Percentiles rank a stretch among this genome's conserved stretches.
Evolutionary conservation across 2,888 invertebrate genomes (phyloP).

Genomic region (Timandra comae): DNA sequence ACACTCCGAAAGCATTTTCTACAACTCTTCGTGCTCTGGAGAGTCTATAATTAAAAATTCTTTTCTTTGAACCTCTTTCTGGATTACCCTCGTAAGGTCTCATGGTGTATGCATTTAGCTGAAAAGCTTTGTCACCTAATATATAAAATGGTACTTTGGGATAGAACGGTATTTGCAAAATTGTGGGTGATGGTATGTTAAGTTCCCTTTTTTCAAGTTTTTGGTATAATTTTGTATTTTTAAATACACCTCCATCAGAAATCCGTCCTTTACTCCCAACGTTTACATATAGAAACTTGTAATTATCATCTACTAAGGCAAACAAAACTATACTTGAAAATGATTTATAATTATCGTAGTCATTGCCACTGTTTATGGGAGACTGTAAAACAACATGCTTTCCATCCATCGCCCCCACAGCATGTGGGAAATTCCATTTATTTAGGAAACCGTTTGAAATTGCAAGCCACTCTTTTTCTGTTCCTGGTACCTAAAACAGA

Average conservation of each 20-base stretch:
- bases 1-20: slow-evolving; percentile 14
- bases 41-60: slow-evolving; percentile 7
- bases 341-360: slow-evolving; percentile 34
- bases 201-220: slow-evolving; percentile 20
- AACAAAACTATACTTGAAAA: slow-evolving; percentile 34
- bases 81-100: slow-evolving; percentile 10
- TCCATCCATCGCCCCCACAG: slow-evolving; percentile 35
- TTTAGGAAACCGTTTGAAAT: slow-evolving; percentile 23
- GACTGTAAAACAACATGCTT: slow-evolving; percentile 31
- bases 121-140: slow-evolving; percentile 9
- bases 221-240: slow-evolving; percentile 19
- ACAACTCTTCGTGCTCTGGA: slow-evolving; percentile 11
- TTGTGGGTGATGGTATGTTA: slow-evolving; percentile 9
- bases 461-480: slow-evolving; percentile 27
- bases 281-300: slow-evolving; percentile 27
- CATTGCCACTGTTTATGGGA: slow-evolving; percentile 27
- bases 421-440: slow-evolving; percentile 37
- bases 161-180: slow-evolving; percentile 13
- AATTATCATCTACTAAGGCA: slow-evolving; percentile 36
- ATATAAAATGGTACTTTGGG: slow-evolving; percentile 15
- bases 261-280: slow-evolving; percentile 24
- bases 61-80: slow-evolving; percentile 9
- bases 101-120: slow-evolving; percentile 11
- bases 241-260: slow-evolving; percentile 23
- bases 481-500: slow-evolving; percentile 20